Conservation (phyloP, 2,797 vertebrate genomes). For the Syngnathus acus region DNA sequence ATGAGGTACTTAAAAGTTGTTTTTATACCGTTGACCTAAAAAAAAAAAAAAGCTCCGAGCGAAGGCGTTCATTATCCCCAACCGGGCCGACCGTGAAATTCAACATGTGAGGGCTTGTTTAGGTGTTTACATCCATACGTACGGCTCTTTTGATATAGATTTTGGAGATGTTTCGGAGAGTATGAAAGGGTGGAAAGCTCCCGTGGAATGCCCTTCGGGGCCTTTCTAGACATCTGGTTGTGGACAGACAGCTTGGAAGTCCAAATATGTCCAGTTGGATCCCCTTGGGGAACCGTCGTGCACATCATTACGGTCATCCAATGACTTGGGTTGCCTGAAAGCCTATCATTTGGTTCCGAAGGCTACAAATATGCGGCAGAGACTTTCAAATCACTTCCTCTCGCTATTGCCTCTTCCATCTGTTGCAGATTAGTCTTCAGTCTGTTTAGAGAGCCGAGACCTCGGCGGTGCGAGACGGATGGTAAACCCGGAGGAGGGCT, state of each 20-base stretch:
- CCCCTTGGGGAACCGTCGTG: conserved; percentile 31
- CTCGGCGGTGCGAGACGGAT: conserved; percentile 44
- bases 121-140: neutral
- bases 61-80: conserved; percentile 43
- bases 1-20: conserved; percentile 56
- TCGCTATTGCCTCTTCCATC: conserved; percentile 43
- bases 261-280: conserved; percentile 43
- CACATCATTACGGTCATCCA: conserved; percentile 45
- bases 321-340: conserved; percentile 45
- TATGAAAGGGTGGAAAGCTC: conserved; percentile 23
- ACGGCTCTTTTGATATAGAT: conserved; percentile 20
- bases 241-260: conserved; percentile 42
- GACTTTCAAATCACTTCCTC: conserved; percentile 57
- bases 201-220: conserved; percentile 23
- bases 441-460: conserved; percentile 56
- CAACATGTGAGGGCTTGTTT: conserved; percentile 34
- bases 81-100: conserved; percentile 48
- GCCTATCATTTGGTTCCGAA: conserved; percentile 50
- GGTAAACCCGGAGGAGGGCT: conserved; percentile 58
- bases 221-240: conserved; percentile 46
- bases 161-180: conserved; percentile 13
- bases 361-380: conserved; percentile 54
- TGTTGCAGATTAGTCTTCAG: conserved; percentile 60
- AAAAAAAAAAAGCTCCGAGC: conserved; percentile 29
- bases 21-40: conserved; percentile 54